phyloP scores from a whole-genome alignment of 2,888 invertebrate species.

The Caenorhabditis uteleia region DNA sequence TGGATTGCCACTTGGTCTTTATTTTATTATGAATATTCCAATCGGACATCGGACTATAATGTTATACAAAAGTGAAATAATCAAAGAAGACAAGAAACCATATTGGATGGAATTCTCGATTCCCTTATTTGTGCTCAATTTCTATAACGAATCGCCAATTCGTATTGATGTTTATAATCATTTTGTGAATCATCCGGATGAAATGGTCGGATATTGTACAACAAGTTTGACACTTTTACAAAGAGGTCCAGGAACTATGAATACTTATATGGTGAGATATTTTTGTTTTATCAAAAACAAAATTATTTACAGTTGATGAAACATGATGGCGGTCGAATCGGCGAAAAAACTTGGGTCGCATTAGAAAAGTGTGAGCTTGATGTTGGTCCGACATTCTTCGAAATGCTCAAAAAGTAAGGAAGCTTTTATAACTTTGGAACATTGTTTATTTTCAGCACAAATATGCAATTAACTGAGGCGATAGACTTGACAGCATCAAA shows the following conservation, averaged over 20 bases:
- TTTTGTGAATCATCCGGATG: conserved; percentile 53
- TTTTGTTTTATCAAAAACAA: not conserved
- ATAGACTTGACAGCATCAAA: conserved; percentile 74
- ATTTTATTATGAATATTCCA: conserved; percentile 41
- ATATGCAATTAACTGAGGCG: conserved; percentile 71
- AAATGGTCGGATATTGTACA: conserved; percentile 47
- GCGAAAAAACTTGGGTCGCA: conserved; percentile 52
- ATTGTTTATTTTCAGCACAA: not conserved
- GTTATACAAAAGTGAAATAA: conserved; percentile 36
- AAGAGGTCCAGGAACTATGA: conserved; percentile 45
- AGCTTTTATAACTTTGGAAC: conserved; percentile 2
- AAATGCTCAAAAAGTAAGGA: conserved; percentile 45
- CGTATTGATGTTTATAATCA: conserved; percentile 56
- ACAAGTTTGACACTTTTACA: conserved; percentile 59
- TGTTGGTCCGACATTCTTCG: conserved; percentile 50
- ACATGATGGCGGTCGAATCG: conserved; percentile 39
- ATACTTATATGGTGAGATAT: conserved; percentile 55
- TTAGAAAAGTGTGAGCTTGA: conserved; percentile 39
- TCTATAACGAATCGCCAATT: conserved; percentile 45
- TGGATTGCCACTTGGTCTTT: conserved; percentile 44
- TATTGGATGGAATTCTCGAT: conserved; percentile 56
- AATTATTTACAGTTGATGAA: conserved; percentile 41
- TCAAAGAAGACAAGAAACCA: conserved; percentile 31
- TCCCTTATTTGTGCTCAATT: conserved; percentile 55
- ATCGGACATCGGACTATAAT: conserved; percentile 24